Conservation (phyloP, 2,888 invertebrate species). For the Noctua janthina region DNA sequence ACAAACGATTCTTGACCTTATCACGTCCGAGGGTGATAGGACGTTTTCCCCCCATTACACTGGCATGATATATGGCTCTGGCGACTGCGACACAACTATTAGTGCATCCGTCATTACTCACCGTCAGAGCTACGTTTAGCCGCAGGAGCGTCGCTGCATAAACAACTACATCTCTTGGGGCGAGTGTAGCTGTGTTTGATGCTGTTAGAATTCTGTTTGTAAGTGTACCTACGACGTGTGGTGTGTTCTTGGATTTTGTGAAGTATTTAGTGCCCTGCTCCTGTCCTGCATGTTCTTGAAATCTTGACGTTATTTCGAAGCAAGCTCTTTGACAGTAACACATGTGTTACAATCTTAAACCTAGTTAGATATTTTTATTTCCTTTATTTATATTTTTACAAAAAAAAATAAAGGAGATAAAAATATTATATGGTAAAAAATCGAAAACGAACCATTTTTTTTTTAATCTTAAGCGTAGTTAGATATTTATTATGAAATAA, state of each 20-base stretch:
- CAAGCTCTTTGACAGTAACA: neutral
- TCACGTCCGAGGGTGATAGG: slow-evolving; percentile 86
- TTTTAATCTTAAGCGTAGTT: too few species aligned
- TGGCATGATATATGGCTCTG: slow-evolving; percentile 86
- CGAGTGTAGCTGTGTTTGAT: slow-evolving; percentile 50
- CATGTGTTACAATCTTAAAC: neutral
- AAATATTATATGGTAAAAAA: too few species aligned
- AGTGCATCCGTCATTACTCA: slow-evolving; percentile 91
- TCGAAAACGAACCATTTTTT: too few species aligned
- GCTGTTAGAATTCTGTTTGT: slow-evolving; percentile 24
- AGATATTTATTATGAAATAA: too few species aligned
- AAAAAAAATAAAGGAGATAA: too few species aligned
- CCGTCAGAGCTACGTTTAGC: slow-evolving; percentile 86
- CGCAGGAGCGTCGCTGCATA: slow-evolving; percentile 76
- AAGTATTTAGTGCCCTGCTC: neutral
- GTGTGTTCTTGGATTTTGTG: neutral
- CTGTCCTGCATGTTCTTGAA: neutral
- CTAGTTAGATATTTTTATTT: neutral
- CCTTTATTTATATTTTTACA: too few species aligned
- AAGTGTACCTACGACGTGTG: neutral
- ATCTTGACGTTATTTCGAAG: neutral
- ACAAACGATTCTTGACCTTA: slow-evolving; percentile 86
- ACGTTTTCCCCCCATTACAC: slow-evolving; percentile 86
- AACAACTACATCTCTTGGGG: slow-evolving; percentile 78
- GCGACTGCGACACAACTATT: slow-evolving; percentile 89